Conservation (phyloP, 1,140 invertebrate species). For the Elymnias hypermnestra region DNA sequence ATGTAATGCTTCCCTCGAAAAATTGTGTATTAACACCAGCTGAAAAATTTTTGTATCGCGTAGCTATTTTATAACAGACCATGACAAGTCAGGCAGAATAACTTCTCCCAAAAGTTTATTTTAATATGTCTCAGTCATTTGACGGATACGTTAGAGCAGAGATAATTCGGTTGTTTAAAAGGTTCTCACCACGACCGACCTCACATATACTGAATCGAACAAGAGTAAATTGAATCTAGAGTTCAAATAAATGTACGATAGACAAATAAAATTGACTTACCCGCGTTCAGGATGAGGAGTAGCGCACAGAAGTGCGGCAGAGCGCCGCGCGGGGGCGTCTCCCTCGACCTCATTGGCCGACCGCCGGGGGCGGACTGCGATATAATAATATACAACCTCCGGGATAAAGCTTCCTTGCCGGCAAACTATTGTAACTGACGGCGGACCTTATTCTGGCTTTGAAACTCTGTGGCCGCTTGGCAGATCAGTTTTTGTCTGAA, state of each 20-base stretch:
- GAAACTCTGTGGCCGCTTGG: not conserved
- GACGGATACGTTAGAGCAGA: no score
- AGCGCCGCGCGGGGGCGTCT: conserved; percentile 46
- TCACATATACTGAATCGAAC: not conserved
- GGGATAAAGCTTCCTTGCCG: conserved; percentile 26
- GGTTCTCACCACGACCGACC: no score
- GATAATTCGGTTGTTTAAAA: no score
- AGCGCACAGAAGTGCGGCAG: conserved; percentile 32
- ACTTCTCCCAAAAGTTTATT: no score
- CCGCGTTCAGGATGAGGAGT: conserved; percentile 44
- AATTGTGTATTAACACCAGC: no score
- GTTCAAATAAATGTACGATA: conserved; percentile 2
- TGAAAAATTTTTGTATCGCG: no score
- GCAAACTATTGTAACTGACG: conserved; percentile 16
- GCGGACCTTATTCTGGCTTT: not conserved
- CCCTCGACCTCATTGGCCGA: conserved; percentile 55
- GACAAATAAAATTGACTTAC: conserved; percentile 39
- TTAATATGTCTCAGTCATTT: no score
- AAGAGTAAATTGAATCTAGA: not conserved
- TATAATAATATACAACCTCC: conserved; percentile 47
- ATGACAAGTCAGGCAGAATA: no score
- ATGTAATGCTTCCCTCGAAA: no score
- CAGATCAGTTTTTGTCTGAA: not conserved
- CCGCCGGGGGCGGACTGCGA: conserved; percentile 40
- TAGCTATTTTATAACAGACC: no score